phyloP scores from a whole-genome alignment of 2,888 invertebrate species.

The Hylaea fasciaria region DNA sequence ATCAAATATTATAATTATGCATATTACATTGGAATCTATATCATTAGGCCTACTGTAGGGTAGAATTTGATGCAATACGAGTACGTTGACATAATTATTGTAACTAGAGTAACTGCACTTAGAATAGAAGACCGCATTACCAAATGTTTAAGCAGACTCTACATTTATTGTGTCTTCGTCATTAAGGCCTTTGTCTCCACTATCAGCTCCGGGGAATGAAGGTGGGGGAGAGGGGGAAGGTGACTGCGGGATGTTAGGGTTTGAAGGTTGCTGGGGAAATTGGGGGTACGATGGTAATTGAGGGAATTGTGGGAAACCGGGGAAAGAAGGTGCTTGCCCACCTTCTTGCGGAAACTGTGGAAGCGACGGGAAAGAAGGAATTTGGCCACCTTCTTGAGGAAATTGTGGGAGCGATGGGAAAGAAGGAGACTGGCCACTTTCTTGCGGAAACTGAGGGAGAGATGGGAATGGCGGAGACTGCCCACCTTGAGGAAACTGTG shows the following conservation, averaged over 20 bases:
- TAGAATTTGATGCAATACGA: no score
- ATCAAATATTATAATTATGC: not conserved
- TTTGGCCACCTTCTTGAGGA: constrained; percentile 41
- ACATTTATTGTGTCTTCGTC: constrained; percentile 79
- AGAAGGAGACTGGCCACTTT: constrained; percentile 37
- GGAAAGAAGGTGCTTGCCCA: constrained; percentile 25
- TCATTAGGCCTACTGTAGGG: not conserved
- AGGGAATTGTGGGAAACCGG: constrained; percentile 49
- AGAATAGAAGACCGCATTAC: not conserved
- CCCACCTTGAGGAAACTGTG: constrained; percentile 45
- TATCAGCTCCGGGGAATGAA: constrained; percentile 57
- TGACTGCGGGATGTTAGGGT: constrained; percentile 46
- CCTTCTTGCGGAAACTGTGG: constrained; percentile 43
- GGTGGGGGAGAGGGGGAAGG: constrained; percentile 59
- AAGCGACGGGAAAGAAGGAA: constrained; percentile 49
- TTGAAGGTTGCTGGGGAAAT: constrained; percentile 54
- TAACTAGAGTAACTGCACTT: no score
- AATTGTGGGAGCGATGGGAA: constrained; percentile 40
- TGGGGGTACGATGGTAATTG: constrained; percentile 44
- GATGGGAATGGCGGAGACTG: constrained; percentile 30
- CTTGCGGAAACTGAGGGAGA: constrained; percentile 32
- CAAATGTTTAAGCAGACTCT: constrained; percentile 66
- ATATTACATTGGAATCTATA: not conserved
- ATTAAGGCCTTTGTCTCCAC: constrained; percentile 63
- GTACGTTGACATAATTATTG: no score